Base-by-base conservation (phyloP, 1,140 invertebrate genomes). In the Drosophila burlai region DNA sequence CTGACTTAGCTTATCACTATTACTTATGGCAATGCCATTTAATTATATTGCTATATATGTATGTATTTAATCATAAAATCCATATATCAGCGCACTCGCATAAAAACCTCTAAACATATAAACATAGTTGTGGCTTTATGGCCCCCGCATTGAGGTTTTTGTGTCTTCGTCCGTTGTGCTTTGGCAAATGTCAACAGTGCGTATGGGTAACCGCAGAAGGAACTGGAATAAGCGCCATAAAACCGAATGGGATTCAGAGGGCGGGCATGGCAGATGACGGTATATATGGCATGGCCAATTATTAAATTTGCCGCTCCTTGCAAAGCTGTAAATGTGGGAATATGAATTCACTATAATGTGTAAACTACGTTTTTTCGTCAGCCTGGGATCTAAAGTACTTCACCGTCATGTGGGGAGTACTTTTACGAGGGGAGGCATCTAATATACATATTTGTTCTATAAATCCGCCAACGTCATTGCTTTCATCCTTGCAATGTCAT, bases 21-120 rank as follows among this genome's bases (percentile, higher is more conserved):
- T 67, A 38, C 73, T 77, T 61, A 69, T 79, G 65, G 65, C 69
- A 78, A 75, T 75, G 83, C 66, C 63, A 87, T 87, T 87, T 90
- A 87, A 87, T 87, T 87, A 84, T 57, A 57, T 42, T 21, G 24
- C 54, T 26, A 3, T 57, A 26, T 57, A 24, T 38, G 36, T 57
- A 4, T 66, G 47, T 49, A 49, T 78, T 58, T 78, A 63, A 67
- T 82, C 74, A 74, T 73, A 65, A 82, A 57, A 43, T 52, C 60
- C 55, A 65, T 60, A 60, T 68, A 58, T 64, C 42, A 60, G 38
- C 15, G 50, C 29, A 66, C 79, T 75, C 21, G 34, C 42, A 60
- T 29, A 75, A 31, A 77, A 29, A 69, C 47, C 29, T 34, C 34
- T 38, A 77, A 29, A 69, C 47, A 50, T 34, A 52, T 43, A 77